A percentile compares a stretch with the other conserved stretches of the same genome.
Evolutionary conservation across 2,113 vertebrate species (phyloP).

Genomic region (Apus apus): DNA sequence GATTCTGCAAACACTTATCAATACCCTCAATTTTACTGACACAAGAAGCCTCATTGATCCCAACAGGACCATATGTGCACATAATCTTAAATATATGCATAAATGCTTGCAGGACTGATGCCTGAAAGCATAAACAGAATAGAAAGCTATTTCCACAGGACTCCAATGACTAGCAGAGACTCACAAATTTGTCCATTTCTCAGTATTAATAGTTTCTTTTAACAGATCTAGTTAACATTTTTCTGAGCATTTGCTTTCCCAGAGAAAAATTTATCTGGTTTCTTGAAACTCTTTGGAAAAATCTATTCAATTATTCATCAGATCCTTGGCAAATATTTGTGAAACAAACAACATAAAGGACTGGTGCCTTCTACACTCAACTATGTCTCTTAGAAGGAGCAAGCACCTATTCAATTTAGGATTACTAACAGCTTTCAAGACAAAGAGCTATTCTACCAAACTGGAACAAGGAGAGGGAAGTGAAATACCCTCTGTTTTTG

Average conservation of each 20-base stretch:
- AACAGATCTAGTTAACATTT: conserved; percentile 20
- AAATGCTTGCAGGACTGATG: conserved; percentile 49
- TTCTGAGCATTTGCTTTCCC: conserved; percentile 50
- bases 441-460: conserved; percentile 13
- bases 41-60: conserved; percentile 60
- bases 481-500: conserved; percentile 43
- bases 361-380: conserved; percentile 14
- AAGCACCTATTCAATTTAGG: conserved; percentile 48
- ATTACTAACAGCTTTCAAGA: conserved; percentile 22
- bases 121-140: conserved; percentile 51
- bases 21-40: conserved; percentile 58
- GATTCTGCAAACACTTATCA: conserved; percentile 69
- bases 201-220: conserved; percentile 51
- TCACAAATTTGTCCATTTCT: conserved; percentile 9
- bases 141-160: conserved; percentile 41
- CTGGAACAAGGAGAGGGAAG: neutral
- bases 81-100: conserved; percentile 62
- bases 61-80: conserved; percentile 45
- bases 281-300: conserved; percentile 50
- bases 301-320: conserved; percentile 43
- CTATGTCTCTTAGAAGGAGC: conserved; percentile 6
- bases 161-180: conserved; percentile 12
- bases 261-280: conserved; percentile 59
- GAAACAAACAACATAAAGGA: conserved; percentile 45
- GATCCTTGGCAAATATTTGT: conserved; percentile 48